A percentile compares a stretch with the other conserved stretches of the same genome.
These are phyloP conservation scores for Dermochelys coriacea DNA, from an alignment of 2,797 vertebrate genomes.

Conservation along the genomic window DNA sequence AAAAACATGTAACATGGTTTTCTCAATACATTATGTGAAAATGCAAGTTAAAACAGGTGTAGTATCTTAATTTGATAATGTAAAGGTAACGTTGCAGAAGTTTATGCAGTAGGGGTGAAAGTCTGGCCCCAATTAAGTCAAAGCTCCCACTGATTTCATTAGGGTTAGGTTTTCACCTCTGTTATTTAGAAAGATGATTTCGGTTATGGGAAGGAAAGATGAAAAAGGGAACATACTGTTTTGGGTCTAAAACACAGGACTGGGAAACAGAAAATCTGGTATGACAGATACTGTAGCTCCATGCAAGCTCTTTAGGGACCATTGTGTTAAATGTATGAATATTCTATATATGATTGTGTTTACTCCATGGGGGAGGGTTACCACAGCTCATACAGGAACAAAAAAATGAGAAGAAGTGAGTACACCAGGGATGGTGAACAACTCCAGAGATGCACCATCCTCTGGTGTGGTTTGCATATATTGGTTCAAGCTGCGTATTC, in stretches of 20 bases:
- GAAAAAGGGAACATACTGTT: background rate
- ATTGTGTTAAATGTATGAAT: background rate
- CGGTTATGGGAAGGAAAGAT: background rate
- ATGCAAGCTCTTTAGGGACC: background rate
- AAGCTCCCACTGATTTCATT: background rate
- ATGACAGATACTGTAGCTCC: background rate
- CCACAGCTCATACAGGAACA: background rate
- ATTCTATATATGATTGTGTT: background rate
- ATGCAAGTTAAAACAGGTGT: background rate
- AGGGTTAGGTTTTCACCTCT: background rate
- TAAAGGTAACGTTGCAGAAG: background rate
- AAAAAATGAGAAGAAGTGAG: background rate
- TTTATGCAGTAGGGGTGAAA: background rate
- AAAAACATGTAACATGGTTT: background rate
- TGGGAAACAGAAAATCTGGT: background rate
- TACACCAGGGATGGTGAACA: background rate
- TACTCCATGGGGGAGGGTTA: background rate
- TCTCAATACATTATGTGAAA: background rate
- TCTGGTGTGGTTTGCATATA: background rate
- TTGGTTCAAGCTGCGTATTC: background rate
- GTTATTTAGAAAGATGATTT: background rate
- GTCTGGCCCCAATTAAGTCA: accelerated
- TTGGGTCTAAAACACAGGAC: background rate
- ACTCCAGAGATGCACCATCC: background rate
- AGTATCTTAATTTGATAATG: background rate